Base-by-base conservation (phyloP, 2,888 invertebrate genomes). In the Apamea anceps region DNA sequence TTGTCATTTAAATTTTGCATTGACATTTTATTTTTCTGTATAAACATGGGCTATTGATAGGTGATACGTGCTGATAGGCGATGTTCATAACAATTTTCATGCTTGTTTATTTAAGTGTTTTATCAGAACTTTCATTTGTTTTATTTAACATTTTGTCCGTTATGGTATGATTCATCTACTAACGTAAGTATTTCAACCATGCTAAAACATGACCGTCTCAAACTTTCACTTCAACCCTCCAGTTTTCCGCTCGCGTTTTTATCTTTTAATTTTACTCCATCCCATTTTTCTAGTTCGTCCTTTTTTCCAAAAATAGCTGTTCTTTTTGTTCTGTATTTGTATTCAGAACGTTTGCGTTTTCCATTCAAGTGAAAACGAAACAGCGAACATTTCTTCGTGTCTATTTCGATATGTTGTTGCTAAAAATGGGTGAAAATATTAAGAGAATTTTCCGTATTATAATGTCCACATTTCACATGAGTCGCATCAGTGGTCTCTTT, bases 301-400 rank as follows among this genome's bases (percentile, higher is more conserved):
- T 75, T 75, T 78, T 77, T 73, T 68, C 77, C 13, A 66, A 82
- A 85, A 85, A 83, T 81, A 73, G 68, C 72, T 28, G 32, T 72
- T 66, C 15, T 51, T 72, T 75, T 75, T 76, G 73, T 70, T 79
- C 74, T 72, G 28, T 88, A 84, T 82, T 87, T 84, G 84, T 84
- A 87, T 87, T 84, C 85, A 60, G 63, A 77, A 45, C 80, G 70
- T 72, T 81, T 51, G 62, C 77, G 66, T 79, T 83, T 84, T 78
- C 51, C 76, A 74, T 75, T 85, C 42, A 72, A 83, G 42, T 80
- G 72, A 71, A 81, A 81, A 57, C 63, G 72, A 79, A 81, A 77
- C 68, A 72, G 45, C 54, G 6, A 48, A 74, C 45, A 65, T 80
- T 82, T 74, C 28, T 54, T 63, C 45, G 60, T 18, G 68, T 80